A percentile compares a stretch with the other conserved stretches of the same genome.
Evolutionary conservation across 2,113 vertebrate species (phyloP).

Genomic region (Crotalus horridus): DNA sequence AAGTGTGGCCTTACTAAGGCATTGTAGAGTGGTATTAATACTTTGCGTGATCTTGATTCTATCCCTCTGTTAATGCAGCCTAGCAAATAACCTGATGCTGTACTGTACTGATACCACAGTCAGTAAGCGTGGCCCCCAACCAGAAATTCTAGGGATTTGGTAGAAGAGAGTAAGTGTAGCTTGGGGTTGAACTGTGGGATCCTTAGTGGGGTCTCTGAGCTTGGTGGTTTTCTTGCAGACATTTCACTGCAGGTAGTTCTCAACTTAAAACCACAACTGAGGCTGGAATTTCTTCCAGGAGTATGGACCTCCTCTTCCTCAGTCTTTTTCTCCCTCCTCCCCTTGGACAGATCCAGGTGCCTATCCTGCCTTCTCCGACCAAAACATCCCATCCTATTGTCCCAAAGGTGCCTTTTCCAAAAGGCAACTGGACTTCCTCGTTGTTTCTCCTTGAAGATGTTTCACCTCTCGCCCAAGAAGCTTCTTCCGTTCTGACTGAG

Average conservation of each 20-base stretch:
- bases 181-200: not conserved
- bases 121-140: not conserved
- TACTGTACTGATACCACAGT: not conserved
- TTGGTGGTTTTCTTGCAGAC: not conserved
- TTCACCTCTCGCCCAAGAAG: not conserved
- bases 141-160: not conserved
- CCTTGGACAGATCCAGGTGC: not conserved
- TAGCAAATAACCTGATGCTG: no score
- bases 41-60: no score
- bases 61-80: no score
- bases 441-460: not conserved
- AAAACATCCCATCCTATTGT: not conserved
- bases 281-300: not conserved
- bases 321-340: not conserved
- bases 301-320: not conserved
- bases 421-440: not conserved
- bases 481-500: not conserved
- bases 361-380: not conserved
- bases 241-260: not conserved
- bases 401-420: not conserved
- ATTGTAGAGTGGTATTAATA: no score
- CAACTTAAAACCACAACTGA: not conserved
- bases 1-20: no score
- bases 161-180: not conserved
- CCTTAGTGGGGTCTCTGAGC: not conserved